Evolutionary conservation across 2,888 invertebrate species (phyloP).

Genomic region (Parnassius orleans): DNA sequence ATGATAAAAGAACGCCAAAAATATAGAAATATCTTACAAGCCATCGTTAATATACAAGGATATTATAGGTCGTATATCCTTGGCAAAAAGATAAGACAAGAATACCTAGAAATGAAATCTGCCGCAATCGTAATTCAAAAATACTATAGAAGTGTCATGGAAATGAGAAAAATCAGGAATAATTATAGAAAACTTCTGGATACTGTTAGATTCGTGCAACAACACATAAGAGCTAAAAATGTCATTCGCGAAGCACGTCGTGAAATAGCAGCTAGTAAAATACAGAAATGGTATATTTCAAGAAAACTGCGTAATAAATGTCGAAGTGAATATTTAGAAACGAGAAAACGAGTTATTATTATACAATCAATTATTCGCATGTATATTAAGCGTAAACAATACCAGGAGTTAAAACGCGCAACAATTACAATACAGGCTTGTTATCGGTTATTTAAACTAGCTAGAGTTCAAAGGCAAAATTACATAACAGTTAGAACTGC

Average conservation of each 20-base stretch:
- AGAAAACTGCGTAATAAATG: conserved; percentile 45
- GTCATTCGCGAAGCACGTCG: conserved; percentile 32
- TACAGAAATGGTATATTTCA: conserved; percentile 65
- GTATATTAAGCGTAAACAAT: conserved; percentile 48
- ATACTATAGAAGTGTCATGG: conserved; percentile 49
- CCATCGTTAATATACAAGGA: conserved; percentile 65
- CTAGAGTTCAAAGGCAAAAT: conserved; percentile 38
- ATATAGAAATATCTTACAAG: conserved; percentile 53
- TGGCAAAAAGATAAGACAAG: conserved; percentile 46
- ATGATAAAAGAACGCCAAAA: conserved; percentile 54
- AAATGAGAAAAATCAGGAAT: conserved; percentile 43
- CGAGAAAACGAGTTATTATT: conserved; percentile 47
- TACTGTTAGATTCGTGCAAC: conserved; percentile 56
- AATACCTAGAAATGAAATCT: conserved; percentile 48
- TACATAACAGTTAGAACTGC: conserved; percentile 35
- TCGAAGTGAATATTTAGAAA: conserved; percentile 44
- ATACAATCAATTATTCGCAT: conserved; percentile 64
- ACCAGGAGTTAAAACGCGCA: conserved; percentile 37
- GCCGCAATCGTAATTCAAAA: conserved; percentile 63
- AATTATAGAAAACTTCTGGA: conserved; percentile 47
- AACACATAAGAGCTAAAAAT: conserved; percentile 51
- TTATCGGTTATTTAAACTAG: conserved; percentile 51
- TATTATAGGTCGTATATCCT: conserved; percentile 47
- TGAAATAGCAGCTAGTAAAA: conserved; percentile 47
- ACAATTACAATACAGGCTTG: conserved; percentile 47